A percentile compares a stretch with the other conserved stretches of the same genome.
These are phyloP conservation scores for Probaryconus sp. DNA, from an alignment of 1,140 invertebrate genomes.

Conservation along the genomic window DNA sequence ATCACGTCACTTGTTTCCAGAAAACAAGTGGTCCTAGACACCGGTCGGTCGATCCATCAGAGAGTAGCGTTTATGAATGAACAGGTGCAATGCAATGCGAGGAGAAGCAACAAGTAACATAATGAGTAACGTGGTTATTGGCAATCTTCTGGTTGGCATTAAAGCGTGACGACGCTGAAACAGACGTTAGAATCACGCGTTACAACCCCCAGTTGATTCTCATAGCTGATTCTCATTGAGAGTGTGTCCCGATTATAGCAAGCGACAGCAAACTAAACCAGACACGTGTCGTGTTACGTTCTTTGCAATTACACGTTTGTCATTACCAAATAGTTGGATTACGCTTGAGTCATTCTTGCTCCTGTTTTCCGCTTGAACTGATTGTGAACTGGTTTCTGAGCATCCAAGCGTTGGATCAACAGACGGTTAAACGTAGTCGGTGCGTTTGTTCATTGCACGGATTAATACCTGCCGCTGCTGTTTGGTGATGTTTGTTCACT, in stretches of 20 bases:
- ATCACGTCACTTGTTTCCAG: too few species aligned
- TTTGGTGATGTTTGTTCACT: constrained; percentile 11
- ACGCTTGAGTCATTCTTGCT: constrained; percentile 52
- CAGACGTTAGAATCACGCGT: constrained; percentile 67
- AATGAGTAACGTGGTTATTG: too few species aligned
- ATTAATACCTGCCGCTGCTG: constrained; percentile 34
- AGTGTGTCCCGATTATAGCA: constrained; percentile 43
- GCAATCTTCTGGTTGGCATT: constrained; percentile 63
- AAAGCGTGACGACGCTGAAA: constrained; percentile 71
- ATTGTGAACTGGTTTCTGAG: constrained; percentile 74
- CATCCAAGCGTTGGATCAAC: constrained; percentile 74
- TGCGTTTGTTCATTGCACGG: constrained; percentile 61
- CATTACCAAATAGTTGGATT: constrained; percentile 61
- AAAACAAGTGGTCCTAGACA: too few species aligned
- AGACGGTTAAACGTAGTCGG: constrained; percentile 40
- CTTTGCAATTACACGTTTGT: constrained; percentile 46
- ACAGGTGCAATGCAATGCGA: too few species aligned
- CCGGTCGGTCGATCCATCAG: too few species aligned
- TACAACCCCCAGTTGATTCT: too few species aligned
- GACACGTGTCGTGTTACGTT: constrained; percentile 58
- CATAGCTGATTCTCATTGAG: constrained; percentile 59
- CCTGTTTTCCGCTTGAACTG: constrained; percentile 72
- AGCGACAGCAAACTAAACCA: constrained; percentile 64
- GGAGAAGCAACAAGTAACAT: too few species aligned
- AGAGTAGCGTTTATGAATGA: too few species aligned